A percentile compares a stretch with the other conserved stretches of the same genome.
Conservation (phyloP, 1,140 invertebrate species). For the Wiebesia pumilae region DNA sequence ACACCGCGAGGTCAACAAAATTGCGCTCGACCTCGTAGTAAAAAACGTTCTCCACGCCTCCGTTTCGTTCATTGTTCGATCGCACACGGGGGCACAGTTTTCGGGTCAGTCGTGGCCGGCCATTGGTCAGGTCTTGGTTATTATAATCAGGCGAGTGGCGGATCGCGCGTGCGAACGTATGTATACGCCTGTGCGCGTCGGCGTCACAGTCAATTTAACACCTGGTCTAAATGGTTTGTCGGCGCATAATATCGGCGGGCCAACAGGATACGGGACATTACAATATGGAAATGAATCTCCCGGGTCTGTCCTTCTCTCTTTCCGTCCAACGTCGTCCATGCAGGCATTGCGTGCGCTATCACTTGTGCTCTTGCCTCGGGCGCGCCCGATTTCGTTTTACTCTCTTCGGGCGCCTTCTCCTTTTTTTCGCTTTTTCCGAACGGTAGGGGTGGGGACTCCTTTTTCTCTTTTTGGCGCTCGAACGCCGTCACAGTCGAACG, state of each 20-base stretch:
- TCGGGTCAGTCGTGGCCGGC: neutral
- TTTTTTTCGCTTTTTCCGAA: conserved; percentile 10
- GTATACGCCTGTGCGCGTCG: conserved; percentile 48
- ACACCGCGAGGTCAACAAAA: neutral
- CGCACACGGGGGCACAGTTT: neutral
- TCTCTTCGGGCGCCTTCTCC: neutral
- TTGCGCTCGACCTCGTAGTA: neutral
- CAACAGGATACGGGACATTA: conserved; percentile 74
- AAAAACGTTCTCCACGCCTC: neutral
- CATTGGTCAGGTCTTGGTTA: neutral
- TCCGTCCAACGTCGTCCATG: neutral
- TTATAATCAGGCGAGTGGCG: neutral
- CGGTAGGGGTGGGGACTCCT: neutral
- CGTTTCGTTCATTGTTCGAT: neutral
- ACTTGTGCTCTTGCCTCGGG: conserved; percentile 56
- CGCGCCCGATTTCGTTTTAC: conserved; percentile 67
- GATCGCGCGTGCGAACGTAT: conserved; percentile 54
- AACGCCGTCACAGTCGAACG: conserved; percentile 12
- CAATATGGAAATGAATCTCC: conserved; percentile 73
- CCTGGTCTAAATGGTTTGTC: conserved; percentile 75
- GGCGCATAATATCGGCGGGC: conserved; percentile 54
- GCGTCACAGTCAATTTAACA: conserved; percentile 76
- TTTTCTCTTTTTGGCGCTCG: conserved; percentile 7
- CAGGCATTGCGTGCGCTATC: neutral
- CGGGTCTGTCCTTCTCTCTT: conserved; percentile 31